A percentile compares a stretch with the other conserved stretches of the same genome.
phyloP scores from a whole-genome alignment of 1,140 invertebrate species.

The Branchinecta lynchi region DNA sequence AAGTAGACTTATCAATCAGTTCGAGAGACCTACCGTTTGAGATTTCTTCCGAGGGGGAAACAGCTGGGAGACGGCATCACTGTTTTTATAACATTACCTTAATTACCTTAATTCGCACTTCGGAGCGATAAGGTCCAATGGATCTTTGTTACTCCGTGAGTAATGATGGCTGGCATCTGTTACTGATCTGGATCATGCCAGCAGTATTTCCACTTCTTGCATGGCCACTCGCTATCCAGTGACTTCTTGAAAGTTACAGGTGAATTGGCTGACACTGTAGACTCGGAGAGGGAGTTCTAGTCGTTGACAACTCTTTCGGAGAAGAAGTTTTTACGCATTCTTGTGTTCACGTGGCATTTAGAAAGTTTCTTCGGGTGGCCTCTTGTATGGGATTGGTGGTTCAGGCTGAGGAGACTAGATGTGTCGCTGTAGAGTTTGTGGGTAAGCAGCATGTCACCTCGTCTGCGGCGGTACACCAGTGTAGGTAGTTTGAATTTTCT shows the following conservation, averaged over 20 bases:
- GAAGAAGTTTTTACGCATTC: not conserved
- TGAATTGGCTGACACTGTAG: not conserved
- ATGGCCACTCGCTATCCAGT: slow-evolving; percentile 1
- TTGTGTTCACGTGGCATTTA: slow-evolving; percentile 4
- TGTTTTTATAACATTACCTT: not conserved
- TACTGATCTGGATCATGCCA: no score
- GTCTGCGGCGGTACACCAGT: slow-evolving; percentile 3
- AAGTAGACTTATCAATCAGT: no score
- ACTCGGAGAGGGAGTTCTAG: not conserved
- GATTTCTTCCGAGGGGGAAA: no score
- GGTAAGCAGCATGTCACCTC: not conserved
- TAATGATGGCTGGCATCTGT: slow-evolving; percentile 7
- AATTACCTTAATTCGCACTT: slow-evolving; percentile 1
- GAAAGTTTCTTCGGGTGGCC: not conserved
- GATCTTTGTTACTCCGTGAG: not conserved
- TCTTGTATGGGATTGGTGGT: slow-evolving; percentile 7
- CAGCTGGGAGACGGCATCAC: no score
- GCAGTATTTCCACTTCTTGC: no score
- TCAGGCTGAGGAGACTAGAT: slow-evolving; percentile 2
- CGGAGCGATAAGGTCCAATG: slow-evolving; percentile 9
- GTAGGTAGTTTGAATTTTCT: slow-evolving; percentile 4
- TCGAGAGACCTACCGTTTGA: no score
- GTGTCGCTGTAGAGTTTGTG: not conserved
- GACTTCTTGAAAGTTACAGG: slow-evolving; percentile 6
- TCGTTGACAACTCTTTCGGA: not conserved